Base-by-base conservation (phyloP, 1,140 invertebrate species). In the Nebria ingens region DNA sequence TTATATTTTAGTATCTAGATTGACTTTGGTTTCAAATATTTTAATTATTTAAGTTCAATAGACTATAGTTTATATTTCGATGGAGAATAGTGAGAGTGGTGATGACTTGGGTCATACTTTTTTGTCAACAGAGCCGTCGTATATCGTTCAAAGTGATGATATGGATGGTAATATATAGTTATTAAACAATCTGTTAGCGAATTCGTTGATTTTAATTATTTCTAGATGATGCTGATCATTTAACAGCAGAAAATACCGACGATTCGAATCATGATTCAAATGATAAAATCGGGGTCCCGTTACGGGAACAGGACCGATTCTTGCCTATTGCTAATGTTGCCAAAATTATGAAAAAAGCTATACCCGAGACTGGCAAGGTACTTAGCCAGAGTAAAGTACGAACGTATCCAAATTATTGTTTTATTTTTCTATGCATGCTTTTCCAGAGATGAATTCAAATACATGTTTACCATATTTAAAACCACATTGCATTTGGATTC, bases 251-350 rank as follows among this genome's bases (percentile, higher is more conserved):
- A 65, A 86, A 86, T 62, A 84, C 84, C 23, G 85, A 86, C 53
- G 85, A 87, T 65, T 86, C 84, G 0, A 84, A 82, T 62, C 80
- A 83, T 62, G 77, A 79, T 20, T 70, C 73, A 3, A 72, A 76
- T 63, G 69, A 68, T 52, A 67, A 71, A 54, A 53, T 64, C 9
- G 67, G 70, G 17, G 73, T 76, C 3, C 82, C 83, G 2, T 67
- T 94, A 21, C 71, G 88, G 29, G 89, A 93, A 70, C 91, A 98
- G 73, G 95, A 98, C 71, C 78, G 95, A 62, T 98, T 98, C 71
- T 73, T 98, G 45, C 96, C 96, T 1, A 98, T 98, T 62, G 97
- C 97, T 19, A 99, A 99, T 77, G 93, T 99, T 45, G 93, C 94
- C 0, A 89, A 98, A 75, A 97, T 99, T 40, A 99, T 99, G 97